A percentile compares a stretch with the other conserved stretches of the same genome.
Evolutionary conservation across 2,113 vertebrate genomes (phyloP).

Genomic region (Anarrhichthys ocellatus): DNA sequence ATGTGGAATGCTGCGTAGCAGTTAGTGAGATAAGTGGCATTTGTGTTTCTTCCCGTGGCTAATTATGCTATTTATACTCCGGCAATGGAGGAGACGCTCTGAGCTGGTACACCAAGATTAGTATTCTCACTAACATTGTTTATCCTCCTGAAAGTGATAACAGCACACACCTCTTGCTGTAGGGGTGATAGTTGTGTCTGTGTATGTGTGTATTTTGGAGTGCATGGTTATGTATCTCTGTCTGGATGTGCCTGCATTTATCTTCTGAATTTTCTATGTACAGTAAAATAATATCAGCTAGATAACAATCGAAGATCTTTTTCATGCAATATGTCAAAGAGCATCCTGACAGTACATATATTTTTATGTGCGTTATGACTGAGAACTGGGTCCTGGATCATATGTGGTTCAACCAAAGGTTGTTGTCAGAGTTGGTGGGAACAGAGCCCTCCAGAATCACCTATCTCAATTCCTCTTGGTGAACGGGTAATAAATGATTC

Average conservation of each 20-base stretch:
- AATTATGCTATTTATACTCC: conserved; percentile 79
- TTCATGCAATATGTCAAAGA: neutral
- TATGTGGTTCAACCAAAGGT: neutral
- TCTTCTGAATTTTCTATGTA: neutral
- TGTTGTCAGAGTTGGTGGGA: neutral
- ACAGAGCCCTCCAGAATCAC: neutral
- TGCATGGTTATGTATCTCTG: conserved; percentile 12
- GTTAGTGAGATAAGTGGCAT: conserved; percentile 79
- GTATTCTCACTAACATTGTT: conserved; percentile 75
- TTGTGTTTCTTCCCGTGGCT: conserved; percentile 76
- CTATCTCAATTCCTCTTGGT: neutral
- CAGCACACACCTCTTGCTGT: conserved; percentile 63
- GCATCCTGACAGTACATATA: neutral
- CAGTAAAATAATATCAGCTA: conserved; percentile 1
- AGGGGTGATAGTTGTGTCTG: conserved; percentile 54
- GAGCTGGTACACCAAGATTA: conserved; percentile 77
- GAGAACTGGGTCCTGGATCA: neutral
- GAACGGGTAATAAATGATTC: neutral
- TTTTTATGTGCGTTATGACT: conserved; percentile 8
- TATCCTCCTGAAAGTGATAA: conserved; percentile 74
- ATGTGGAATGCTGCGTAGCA: conserved; percentile 50
- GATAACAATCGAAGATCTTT: neutral
- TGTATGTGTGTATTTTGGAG: conserved; percentile 16
- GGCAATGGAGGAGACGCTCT: conserved; percentile 64
- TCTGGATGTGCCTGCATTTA: conserved; percentile 16